Percentiles rank a stretch among this genome's conserved stretches.
Conservation (phyloP, 2,888 invertebrate genomes). For the Phlogophora meticulosa region DNA sequence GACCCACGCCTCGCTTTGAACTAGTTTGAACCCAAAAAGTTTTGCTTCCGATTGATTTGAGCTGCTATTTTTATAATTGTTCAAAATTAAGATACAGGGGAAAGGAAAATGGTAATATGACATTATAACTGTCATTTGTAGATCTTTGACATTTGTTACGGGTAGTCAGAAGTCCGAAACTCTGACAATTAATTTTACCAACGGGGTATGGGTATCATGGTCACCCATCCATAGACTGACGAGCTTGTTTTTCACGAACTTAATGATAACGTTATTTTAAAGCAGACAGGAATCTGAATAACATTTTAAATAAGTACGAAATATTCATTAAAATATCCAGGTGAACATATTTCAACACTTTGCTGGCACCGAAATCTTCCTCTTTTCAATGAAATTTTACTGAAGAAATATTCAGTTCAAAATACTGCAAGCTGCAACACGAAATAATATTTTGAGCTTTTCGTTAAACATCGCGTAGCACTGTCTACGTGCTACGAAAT, state of each 20-base stretch:
- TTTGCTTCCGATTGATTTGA: constrained; percentile 11
- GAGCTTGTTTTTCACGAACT: too few relatives aligned
- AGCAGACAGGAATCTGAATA: background rate
- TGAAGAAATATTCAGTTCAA: constrained; percentile 17
- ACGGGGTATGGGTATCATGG: too few relatives aligned
- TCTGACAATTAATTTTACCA: too few relatives aligned
- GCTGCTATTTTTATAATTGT: background rate
- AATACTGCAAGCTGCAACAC: constrained; percentile 21
- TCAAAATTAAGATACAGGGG: background rate
- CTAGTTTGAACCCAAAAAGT: constrained; percentile 10
- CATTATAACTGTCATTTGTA: too few relatives aligned
- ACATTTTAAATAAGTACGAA: background rate
- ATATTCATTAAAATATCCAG: constrained; percentile 14
- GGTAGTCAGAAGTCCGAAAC: too few relatives aligned
- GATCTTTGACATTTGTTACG: too few relatives aligned
- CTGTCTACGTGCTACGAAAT: constrained; percentile 36
- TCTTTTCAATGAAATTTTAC: constrained; percentile 25
- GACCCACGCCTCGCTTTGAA: constrained; percentile 3
- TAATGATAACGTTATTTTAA: background rate
- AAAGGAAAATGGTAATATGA: too few relatives aligned
- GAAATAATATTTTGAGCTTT: constrained; percentile 14
- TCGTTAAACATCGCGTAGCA: constrained; percentile 17
- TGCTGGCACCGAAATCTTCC: constrained; percentile 16
- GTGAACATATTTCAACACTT: constrained; percentile 37
- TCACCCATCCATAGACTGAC: too few relatives aligned